Evolutionary conservation across 2,113 vertebrate species (phyloP).

Genomic region (Eudyptes chrysolophus): DNA sequence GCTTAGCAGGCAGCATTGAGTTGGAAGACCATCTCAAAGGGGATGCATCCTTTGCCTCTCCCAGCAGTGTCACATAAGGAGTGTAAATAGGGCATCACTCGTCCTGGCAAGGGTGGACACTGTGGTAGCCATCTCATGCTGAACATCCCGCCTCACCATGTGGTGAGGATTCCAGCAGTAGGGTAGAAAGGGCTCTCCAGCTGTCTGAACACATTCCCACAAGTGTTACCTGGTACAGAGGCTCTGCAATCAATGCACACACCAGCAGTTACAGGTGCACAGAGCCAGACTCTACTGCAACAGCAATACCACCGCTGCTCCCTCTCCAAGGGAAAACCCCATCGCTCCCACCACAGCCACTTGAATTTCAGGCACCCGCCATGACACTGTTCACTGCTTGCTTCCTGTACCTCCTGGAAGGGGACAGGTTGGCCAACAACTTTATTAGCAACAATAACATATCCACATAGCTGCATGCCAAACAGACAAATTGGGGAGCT

Average conservation of each 20-base stretch:
- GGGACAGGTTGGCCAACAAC: background rate
- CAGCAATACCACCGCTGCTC: background rate
- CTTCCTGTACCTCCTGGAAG: background rate
- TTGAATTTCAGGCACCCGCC: background rate
- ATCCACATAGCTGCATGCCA: background rate
- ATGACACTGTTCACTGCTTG: background rate
- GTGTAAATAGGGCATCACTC: fast-evolving
- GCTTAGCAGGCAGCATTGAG: background rate
- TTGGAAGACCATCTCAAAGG: background rate
- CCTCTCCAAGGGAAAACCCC: background rate
- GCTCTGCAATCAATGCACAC: background rate
- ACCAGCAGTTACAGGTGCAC: background rate
- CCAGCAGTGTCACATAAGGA: background rate
- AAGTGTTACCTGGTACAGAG: too few species aligned
- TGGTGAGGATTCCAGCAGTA: background rate
- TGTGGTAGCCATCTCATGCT: background rate
- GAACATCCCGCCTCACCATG: background rate
- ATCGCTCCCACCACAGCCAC: background rate
- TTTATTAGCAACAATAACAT: background rate
- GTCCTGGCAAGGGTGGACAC: background rate
- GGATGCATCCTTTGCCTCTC: background rate
- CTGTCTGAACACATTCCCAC: too few species aligned
- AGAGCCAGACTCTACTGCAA: background rate
- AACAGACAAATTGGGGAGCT: background rate
- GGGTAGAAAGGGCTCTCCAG: background rate